Conservation (phyloP, 1,140 invertebrate species). For the Drosophila serrata region DNA sequence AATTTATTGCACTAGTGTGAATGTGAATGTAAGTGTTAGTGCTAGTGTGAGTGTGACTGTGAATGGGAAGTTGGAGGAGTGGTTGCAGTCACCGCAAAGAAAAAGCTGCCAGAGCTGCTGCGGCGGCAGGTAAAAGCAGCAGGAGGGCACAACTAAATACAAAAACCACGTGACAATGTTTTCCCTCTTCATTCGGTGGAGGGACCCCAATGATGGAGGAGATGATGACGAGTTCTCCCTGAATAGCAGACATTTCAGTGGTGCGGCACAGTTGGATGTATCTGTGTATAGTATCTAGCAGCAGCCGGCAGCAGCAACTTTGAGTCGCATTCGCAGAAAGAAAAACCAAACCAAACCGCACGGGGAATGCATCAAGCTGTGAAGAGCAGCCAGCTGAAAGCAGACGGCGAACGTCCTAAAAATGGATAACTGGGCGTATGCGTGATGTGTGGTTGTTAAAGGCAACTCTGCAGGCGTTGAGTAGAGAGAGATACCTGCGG, state of each 20-base stretch:
- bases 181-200: conserved; percentile 19
- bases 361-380: conserved; percentile 59
- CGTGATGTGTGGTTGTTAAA: conserved; percentile 43
- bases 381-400: conserved; percentile 32
- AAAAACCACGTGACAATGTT: conserved; percentile 82
- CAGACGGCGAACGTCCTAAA: conserved; percentile 34
- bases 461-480: neutral
- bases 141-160: conserved; percentile 68
- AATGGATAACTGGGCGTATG: conserved; percentile 59
- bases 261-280: conserved; percentile 18
- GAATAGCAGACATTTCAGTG: conserved; percentile 37
- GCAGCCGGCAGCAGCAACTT: conserved; percentile 40
- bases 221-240: conserved; percentile 11
- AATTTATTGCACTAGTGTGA: conserved; percentile 41
- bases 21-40: neutral
- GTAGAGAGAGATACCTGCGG: too few species aligned
- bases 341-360: conserved; percentile 69
- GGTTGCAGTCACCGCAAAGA: conserved; percentile 58
- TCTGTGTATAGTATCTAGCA: neutral
- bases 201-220: conserved; percentile 7
- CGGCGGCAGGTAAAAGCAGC: conserved; percentile 24
- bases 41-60: neutral
- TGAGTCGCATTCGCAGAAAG: conserved; percentile 52
- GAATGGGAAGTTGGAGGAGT: conserved; percentile 37
- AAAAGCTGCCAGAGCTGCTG: conserved; percentile 37